Percentiles rank a stretch among this genome's conserved stretches.
phyloP scores from a whole-genome alignment of 2,113 vertebrate genomes.

The Cavia porcellus region DNA sequence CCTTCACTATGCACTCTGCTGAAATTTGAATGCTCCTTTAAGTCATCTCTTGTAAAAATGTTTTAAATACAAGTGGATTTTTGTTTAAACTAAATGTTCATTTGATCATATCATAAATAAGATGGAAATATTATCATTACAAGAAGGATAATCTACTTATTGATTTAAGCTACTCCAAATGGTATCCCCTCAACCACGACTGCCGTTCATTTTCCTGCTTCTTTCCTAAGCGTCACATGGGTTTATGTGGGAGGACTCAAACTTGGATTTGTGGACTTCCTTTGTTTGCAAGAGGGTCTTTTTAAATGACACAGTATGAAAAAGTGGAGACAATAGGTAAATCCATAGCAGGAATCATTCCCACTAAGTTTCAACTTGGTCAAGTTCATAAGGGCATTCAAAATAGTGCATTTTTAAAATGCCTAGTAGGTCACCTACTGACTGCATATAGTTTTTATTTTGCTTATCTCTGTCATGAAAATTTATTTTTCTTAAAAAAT shows the following conservation, averaged over 20 bases:
- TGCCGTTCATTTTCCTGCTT: not conserved
- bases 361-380: not conserved
- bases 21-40: not conserved
- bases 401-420: not conserved
- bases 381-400: not conserved
- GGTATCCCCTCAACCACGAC: rapidly evolving
- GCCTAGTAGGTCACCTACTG: not conserved
- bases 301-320: not conserved
- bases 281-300: not conserved
- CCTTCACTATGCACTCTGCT: not conserved
- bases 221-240: not conserved
- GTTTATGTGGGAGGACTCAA: not conserved
- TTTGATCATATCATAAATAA: not conserved
- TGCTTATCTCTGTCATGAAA: not conserved
- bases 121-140: not conserved
- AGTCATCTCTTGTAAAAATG: not conserved
- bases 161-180: not conserved
- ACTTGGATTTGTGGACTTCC: not conserved
- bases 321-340: not conserved
- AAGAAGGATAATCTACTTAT: not conserved
- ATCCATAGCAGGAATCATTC: not conserved
- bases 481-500: not conserved
- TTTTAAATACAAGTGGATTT: not conserved
- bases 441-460: not conserved
- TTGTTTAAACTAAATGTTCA: constrained; percentile 8